Percentiles rank a stretch among this genome's conserved stretches.
These are phyloP conservation scores for Phymanthus crucifer DNA, from an alignment of 92 coral and sea anemone species.

Conservation along the genomic window DNA sequence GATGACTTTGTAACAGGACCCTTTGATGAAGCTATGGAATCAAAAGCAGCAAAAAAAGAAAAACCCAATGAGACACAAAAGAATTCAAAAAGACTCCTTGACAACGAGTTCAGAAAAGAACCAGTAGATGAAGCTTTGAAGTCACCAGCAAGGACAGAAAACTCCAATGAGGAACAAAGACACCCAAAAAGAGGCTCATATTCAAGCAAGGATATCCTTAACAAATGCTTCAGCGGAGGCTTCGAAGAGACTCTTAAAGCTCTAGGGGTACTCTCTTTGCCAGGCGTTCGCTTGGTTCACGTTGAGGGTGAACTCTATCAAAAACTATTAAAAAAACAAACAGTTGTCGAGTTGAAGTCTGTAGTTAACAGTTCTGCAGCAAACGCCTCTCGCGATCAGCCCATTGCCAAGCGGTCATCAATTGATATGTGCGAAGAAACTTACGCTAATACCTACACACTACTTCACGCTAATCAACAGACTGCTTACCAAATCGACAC, in stretches of 20 bases:
- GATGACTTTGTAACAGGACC: too few species aligned
- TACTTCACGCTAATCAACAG: background rate
- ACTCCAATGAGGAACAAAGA: background rate
- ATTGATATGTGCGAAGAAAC: background rate
- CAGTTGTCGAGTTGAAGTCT: background rate
- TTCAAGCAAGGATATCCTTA: background rate
- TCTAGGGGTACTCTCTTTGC: background rate
- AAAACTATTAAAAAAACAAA: background rate
- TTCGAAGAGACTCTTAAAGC: background rate
- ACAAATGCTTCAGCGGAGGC: background rate
- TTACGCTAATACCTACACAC: background rate
- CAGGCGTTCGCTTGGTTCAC: background rate
- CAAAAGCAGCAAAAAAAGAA: too few species aligned
- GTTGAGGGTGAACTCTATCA: background rate
- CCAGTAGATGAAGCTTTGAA: background rate
- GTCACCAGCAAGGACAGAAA: background rate
- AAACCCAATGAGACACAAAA: too few species aligned
- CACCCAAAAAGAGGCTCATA: background rate
- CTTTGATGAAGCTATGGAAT: too few species aligned
- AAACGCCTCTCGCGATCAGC: background rate
- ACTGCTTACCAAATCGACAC: slow-evolving; percentile 4
- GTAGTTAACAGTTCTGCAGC: background rate
- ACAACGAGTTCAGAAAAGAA: too few species aligned
- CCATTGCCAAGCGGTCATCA: background rate
- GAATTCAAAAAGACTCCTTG: too few species aligned